Percentiles rank a stretch among this genome's conserved stretches.
Evolutionary conservation across 2,113 vertebrate species (phyloP).

Genomic region (Trematomus loennbergii): DNA sequence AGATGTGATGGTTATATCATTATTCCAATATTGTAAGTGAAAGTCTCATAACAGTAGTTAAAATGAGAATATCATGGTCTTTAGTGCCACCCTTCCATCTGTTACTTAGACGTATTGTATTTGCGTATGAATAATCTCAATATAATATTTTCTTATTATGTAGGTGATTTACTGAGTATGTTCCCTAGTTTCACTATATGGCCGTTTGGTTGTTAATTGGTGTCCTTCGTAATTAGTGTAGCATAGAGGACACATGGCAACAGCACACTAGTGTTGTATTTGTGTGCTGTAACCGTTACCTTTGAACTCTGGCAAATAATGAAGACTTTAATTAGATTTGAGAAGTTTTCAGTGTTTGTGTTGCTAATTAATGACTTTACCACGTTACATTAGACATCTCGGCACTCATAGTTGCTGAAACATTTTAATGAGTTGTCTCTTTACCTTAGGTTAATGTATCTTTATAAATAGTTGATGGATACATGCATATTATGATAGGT

Average conservation of each 20-base stretch:
- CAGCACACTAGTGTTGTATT: not conserved
- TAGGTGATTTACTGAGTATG: not conserved
- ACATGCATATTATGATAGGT: no score
- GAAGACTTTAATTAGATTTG: no score
- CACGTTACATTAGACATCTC: not conserved
- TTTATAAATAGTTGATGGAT: not conserved
- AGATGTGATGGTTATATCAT: conserved; percentile 13
- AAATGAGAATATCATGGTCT: not conserved
- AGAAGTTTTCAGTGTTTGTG: not conserved
- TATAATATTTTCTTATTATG: not conserved
- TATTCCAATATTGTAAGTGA: not conserved
- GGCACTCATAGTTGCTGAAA: not conserved
- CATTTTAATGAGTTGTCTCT: not conserved
- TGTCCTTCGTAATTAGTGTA: conserved; percentile 13
- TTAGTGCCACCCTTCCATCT: not conserved
- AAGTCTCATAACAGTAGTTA: not conserved
- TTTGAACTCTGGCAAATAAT: conserved; percentile 18
- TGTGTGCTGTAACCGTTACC: conserved; percentile 8
- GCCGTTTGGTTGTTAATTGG: not conserved
- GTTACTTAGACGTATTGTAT: not conserved
- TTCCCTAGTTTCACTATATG: not conserved
- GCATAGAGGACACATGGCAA: conserved; percentile 11
- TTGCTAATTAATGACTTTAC: not conserved
- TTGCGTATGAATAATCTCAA: not conserved
- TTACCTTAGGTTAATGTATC: not conserved